Percentiles rank a stretch among this genome's conserved stretches.
Conservation (phyloP, 1,140 invertebrate species). For the Drosophila repleta region DNA sequence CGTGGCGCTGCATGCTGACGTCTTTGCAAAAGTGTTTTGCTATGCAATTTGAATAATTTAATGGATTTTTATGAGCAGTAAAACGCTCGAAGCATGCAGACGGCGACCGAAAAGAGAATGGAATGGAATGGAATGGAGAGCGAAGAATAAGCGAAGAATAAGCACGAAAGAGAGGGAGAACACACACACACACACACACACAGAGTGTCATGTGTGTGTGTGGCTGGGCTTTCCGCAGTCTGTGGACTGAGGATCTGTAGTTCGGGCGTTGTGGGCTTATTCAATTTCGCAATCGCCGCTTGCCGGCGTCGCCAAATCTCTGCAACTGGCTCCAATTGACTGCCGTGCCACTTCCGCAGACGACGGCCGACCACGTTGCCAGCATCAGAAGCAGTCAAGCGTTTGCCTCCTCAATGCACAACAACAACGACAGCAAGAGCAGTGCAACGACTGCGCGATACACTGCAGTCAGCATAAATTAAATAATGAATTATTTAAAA, state of each 20-base stretch:
- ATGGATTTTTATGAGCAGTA: slow-evolving; percentile 83
- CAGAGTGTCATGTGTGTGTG: too few species aligned
- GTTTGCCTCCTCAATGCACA: slow-evolving; percentile 62
- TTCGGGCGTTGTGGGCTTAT: slow-evolving; percentile 60
- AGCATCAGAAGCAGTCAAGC: slow-evolving; percentile 52
- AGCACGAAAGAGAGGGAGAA: neutral
- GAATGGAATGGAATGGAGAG: neutral
- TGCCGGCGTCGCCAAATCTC: slow-evolving; percentile 40
- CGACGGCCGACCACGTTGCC: slow-evolving; percentile 25
- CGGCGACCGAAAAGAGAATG: neutral
- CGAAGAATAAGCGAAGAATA: neutral
- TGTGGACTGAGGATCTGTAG: slow-evolving; percentile 18
- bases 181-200: slow-evolving; percentile 5
- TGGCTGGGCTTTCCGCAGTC: slow-evolving; percentile 7
- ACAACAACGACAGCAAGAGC: slow-evolving; percentile 6
- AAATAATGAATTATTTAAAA: too few species aligned
- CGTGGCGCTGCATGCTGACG: slow-evolving; percentile 26
- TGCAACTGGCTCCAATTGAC: slow-evolving; percentile 77
- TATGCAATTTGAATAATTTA: slow-evolving; percentile 83
- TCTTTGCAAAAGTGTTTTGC: slow-evolving; percentile 58
- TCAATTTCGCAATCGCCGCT: slow-evolving; percentile 73
- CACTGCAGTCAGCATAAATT: neutral
- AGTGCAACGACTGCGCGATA: neutral
- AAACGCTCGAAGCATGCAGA: slow-evolving; percentile 66
- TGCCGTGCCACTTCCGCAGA: slow-evolving; percentile 75